These are phyloP conservation scores for Limnephilus rhombicus DNA, from an alignment of 2,888 invertebrate species.

Conservation along the genomic window DNA sequence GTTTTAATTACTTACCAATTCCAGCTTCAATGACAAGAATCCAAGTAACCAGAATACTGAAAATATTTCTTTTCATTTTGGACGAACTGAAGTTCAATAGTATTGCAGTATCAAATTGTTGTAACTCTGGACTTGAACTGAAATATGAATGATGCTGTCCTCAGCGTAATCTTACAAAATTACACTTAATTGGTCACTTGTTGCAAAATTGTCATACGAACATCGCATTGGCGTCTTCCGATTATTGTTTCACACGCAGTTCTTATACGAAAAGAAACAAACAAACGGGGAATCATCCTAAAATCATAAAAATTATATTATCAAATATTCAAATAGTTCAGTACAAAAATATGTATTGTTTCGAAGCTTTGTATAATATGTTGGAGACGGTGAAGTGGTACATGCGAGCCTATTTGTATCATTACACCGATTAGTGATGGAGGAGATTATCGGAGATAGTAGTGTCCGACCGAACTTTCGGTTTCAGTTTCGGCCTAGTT, in stretches of 20 bases:
- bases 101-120: neutral
- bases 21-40: neutral
- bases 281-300: neutral
- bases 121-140: conserved; percentile 34
- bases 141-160: conserved; percentile 20
- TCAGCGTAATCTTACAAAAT: conserved; percentile 56
- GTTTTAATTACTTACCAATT: neutral
- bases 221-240: conserved; percentile 21
- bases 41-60: neutral
- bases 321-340: neutral
- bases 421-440: no score
- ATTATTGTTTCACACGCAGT: neutral
- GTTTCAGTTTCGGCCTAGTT: no score
- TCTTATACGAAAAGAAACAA: neutral
- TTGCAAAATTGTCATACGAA: conserved; percentile 59
- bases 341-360: neutral
- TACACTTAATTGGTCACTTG: conserved; percentile 61
- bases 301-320: neutral
- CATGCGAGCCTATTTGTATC: no score
- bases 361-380: neutral
- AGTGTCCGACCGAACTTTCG: no score
- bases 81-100: neutral
- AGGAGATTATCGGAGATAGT: no score
- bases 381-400: no score
- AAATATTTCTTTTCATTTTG: neutral